Conservation (phyloP, 2,888 invertebrate genomes). For the Cosmia trapezina region DNA sequence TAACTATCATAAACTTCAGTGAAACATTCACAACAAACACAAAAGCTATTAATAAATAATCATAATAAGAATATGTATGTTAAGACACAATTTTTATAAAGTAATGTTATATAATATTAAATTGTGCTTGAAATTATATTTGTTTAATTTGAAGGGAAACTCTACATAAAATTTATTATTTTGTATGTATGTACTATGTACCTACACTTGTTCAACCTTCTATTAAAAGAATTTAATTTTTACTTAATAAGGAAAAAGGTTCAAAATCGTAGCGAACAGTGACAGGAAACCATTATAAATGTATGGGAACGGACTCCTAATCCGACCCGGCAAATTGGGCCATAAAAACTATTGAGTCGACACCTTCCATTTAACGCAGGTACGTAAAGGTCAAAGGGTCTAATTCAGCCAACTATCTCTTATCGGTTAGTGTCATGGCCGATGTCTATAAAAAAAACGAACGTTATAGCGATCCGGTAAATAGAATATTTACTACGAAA, state of each 20-base stretch:
- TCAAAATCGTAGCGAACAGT: neutral
- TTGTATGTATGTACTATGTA: neutral
- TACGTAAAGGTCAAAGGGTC: slow-evolving; percentile 3
- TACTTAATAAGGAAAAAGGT: neutral
- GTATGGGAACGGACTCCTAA: slow-evolving; percentile 17
- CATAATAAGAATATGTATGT: neutral
- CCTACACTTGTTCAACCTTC: neutral
- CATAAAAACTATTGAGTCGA: slow-evolving; percentile 47
- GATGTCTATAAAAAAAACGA: slow-evolving; percentile 30
- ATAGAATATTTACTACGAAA: slow-evolving; percentile 15
- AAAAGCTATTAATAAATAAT: neutral
- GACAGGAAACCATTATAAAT: slow-evolving; percentile 23
- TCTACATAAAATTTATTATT: no score
- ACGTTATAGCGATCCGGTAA: slow-evolving; percentile 12
- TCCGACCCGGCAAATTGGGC: slow-evolving; percentile 31
- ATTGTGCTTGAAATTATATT: neutral
- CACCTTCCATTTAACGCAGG: slow-evolving; percentile 34
- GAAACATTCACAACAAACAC: no score
- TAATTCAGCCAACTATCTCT: slow-evolving; percentile 11
- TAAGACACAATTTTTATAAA: neutral
- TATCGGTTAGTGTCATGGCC: slow-evolving; percentile 33
- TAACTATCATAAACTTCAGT: neutral
- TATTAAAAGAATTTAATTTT: neutral
- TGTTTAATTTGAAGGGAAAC: no score
- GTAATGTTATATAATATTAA: neutral